Evolutionary conservation across 2,888 invertebrate species (phyloP).

Genomic region (Oxystoma pomonae): DNA sequence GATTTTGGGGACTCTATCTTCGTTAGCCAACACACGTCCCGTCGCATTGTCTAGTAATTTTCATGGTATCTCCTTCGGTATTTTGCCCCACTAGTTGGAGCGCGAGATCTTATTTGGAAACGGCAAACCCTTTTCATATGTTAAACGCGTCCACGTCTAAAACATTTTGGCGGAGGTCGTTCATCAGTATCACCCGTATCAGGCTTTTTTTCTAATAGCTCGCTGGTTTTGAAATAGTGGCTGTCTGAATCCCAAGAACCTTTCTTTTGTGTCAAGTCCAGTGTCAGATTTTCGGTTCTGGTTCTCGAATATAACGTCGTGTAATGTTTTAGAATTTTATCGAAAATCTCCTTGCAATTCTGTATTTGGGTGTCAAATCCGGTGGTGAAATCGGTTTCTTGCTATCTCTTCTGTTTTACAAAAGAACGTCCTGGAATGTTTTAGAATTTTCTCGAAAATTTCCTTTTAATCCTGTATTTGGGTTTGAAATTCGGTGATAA

Average conservation of each 20-base stretch:
- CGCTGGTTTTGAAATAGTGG: too few species aligned
- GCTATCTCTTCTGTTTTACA: neutral
- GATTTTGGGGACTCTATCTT: neutral
- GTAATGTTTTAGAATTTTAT: neutral
- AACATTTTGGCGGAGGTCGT: neutral
- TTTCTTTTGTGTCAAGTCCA: neutral
- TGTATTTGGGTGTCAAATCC: neutral
- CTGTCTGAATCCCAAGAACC: too few species aligned
- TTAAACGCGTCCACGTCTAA: neutral
- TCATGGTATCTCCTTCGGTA: neutral
- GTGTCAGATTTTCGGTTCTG: neutral
- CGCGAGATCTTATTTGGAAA: neutral
- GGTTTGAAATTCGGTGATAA: neutral
- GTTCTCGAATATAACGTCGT: neutral
- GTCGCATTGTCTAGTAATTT: neutral
- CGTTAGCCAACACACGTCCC: neutral
- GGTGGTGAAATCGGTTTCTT: neutral
- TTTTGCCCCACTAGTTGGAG: neutral
- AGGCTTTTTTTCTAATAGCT: too few species aligned
- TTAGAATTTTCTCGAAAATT: neutral
- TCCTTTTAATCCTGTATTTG: neutral
- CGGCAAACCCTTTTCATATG: neutral
- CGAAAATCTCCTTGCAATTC: neutral
- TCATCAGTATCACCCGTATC: too few species aligned
- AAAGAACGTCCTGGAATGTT: neutral